phyloP scores from a whole-genome alignment of 2,113 vertebrate genomes.

The Gopherus flavomarginatus region DNA sequence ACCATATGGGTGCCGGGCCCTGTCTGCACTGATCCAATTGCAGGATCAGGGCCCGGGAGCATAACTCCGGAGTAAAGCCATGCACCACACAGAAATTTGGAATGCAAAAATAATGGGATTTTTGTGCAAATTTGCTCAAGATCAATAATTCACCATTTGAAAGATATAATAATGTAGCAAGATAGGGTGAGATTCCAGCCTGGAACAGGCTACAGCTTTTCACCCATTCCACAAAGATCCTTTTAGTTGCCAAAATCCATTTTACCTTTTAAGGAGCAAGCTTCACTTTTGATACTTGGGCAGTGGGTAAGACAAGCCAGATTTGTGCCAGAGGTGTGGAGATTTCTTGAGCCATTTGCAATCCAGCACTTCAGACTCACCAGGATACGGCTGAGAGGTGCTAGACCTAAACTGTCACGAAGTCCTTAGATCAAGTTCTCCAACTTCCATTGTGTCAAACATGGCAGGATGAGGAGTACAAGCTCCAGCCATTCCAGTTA shows the following conservation, averaged over 20 bases:
- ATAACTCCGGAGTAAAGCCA: not conserved
- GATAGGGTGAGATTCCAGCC: not conserved
- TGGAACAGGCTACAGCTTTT: not conserved
- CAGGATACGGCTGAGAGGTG: not conserved
- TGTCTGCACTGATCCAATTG: not conserved
- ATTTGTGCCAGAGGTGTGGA: not conserved
- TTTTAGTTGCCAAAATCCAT: not conserved
- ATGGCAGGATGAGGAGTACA: not conserved
- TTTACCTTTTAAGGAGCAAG: not conserved
- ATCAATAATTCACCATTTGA: not conserved
- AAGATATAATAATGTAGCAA: not conserved
- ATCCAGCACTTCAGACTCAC: not conserved
- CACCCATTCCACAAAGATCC: not conserved
- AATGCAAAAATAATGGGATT: not conserved
- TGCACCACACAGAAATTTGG: not conserved
- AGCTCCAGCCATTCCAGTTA: not conserved
- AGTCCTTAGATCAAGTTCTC: not conserved
- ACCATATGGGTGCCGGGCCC: not conserved
- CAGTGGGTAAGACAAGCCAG: not conserved
- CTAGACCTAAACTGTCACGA: not conserved
- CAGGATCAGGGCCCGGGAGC: not conserved
- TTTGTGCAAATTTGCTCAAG: not conserved
- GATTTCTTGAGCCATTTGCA: not conserved
- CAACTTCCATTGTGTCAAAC: not conserved
- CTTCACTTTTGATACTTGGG: not conserved